These are phyloP conservation scores for Gephyroberyx darwinii DNA, from an alignment of 2,797 vertebrate genomes.

Conservation along the genomic window DNA sequence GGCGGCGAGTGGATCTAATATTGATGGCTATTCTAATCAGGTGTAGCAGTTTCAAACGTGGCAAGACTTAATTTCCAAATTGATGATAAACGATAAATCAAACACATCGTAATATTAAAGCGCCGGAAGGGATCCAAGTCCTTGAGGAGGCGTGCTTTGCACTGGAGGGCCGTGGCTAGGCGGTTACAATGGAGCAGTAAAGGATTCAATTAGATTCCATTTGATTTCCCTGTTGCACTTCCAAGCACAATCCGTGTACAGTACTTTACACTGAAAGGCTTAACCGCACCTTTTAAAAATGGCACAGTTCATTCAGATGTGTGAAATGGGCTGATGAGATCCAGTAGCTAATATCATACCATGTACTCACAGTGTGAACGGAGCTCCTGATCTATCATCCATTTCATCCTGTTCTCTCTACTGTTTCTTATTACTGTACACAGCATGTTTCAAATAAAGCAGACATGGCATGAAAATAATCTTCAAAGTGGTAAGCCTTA, in stretches of 20 bases:
- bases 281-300: conserved; percentile 10
- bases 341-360: no score
- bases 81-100: conserved; percentile 66
- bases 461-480: conserved; percentile 21
- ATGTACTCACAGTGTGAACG: conserved; percentile 2
- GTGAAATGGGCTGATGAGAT: neutral
- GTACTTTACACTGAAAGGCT: neutral
- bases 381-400: conserved; percentile 4
- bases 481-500: conserved; percentile 14
- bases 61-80: conserved; percentile 61
- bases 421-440: conserved; percentile 45
- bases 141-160: conserved; percentile 19
- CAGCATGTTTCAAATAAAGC: conserved; percentile 29
- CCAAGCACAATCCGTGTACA: neutral
- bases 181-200: conserved; percentile 26
- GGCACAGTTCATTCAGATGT: conserved; percentile 9
- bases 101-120: conserved; percentile 45
- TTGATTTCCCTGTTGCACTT: conserved; percentile 10
- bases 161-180: conserved; percentile 8
- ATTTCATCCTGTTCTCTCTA: neutral
- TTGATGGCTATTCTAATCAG: conserved; percentile 58
- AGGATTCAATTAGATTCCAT: conserved; percentile 40
- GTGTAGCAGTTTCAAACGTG: conserved; percentile 51
- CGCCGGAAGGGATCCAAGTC: conserved; percentile 34
- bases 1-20: conserved; percentile 4